These are phyloP conservation scores for Musca vetustissima DNA, from an alignment of 1,140 invertebrate genomes.

Conservation along the genomic window DNA sequence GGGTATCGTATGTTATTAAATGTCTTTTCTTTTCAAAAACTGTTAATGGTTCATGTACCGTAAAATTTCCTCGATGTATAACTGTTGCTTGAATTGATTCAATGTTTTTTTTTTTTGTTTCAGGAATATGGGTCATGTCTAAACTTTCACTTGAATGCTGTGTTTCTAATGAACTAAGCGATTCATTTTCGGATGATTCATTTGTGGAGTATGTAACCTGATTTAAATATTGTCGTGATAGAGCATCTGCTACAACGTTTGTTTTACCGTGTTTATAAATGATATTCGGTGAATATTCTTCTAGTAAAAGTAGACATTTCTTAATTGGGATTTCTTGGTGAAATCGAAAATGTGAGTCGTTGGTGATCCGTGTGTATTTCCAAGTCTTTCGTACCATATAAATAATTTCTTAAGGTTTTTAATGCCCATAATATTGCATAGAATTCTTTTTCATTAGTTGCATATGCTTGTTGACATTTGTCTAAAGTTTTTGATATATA, in stretches of 20 bases:
- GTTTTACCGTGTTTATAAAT: constrained; percentile 37
- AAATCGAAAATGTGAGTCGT: too few relatives aligned
- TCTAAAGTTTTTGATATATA: constrained; percentile 44
- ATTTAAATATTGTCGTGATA: too few relatives aligned
- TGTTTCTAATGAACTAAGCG: too few relatives aligned
- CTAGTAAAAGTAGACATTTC: constrained; percentile 43
- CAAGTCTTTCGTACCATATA: too few relatives aligned
- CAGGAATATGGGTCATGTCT: too few relatives aligned
- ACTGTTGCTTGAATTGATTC: constrained; percentile 12
- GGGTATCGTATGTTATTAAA: neutral
- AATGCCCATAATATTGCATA: constrained; percentile 50
- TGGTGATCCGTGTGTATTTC: constrained; percentile 34
- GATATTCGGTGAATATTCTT: too few relatives aligned
- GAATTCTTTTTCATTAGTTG: constrained; percentile 41
- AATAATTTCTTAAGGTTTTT: constrained; percentile 47
- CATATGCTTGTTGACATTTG: constrained; percentile 38
- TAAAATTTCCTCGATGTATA: too few relatives aligned
- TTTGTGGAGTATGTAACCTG: too few relatives aligned
- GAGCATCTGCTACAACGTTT: constrained; percentile 17
- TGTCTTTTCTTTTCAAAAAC: constrained; percentile 13
- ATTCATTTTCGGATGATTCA: too few relatives aligned
- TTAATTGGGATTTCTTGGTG: constrained; percentile 52
- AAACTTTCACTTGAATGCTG: too few relatives aligned
- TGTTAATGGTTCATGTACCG: neutral
- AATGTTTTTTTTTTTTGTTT: constrained; percentile 6